Percentiles rank a stretch among this genome's conserved stretches.
phyloP scores from a whole-genome alignment of 1,140 invertebrate species.

The Macrobrachium rosenbergii region DNA sequence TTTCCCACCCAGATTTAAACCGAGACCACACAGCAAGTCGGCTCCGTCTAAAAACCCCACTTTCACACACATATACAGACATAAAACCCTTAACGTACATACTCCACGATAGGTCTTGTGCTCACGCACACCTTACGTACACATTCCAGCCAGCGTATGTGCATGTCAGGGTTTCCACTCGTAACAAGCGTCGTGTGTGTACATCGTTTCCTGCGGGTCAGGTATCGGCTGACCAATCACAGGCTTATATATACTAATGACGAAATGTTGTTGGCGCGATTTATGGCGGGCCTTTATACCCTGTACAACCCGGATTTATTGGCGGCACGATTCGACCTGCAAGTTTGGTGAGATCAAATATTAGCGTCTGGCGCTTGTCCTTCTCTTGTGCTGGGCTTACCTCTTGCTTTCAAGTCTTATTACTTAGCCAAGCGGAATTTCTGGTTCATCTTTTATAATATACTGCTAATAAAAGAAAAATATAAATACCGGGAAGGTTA shows the following conservation, averaged over 20 bases:
- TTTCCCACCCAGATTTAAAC: no score
- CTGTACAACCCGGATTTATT: constrained; percentile 23
- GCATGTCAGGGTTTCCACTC: background rate
- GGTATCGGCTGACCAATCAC: constrained; percentile 17
- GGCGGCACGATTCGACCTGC: background rate
- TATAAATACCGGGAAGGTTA: background rate
- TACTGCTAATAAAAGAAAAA: no score
- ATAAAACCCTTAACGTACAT: no score
- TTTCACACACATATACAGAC: no score
- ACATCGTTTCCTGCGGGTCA: constrained; percentile 1
- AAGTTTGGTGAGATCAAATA: background rate
- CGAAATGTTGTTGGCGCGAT: constrained; percentile 12
- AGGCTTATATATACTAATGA: constrained; percentile 25
- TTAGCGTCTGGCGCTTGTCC: background rate
- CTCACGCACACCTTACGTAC: background rate
- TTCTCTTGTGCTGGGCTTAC: background rate
- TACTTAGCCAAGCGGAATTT: no score
- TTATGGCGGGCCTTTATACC: constrained; percentile 15
- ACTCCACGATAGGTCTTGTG: no score
- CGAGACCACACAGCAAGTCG: no score
- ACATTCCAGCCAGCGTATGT: constrained; percentile 9
- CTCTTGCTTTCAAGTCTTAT: background rate
- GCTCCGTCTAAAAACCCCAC: no score
- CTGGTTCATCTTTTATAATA: no score
- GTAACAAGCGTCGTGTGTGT: constrained; percentile 3